phyloP scores from a whole-genome alignment of 2,113 vertebrate species.

The Pristiophorus japonicus region DNA sequence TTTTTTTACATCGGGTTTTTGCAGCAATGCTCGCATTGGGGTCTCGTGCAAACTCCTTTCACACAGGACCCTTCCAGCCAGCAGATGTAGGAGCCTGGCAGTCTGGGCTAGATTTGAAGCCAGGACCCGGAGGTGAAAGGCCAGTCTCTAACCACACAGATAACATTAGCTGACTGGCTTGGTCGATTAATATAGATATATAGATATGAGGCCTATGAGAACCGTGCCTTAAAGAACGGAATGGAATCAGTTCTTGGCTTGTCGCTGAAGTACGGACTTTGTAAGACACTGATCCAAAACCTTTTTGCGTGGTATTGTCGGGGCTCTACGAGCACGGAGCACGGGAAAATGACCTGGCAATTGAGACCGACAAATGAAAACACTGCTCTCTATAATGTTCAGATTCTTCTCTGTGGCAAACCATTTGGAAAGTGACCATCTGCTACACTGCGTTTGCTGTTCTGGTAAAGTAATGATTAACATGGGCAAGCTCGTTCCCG shows the following conservation, averaged over 20 bases:
- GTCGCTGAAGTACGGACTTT: conserved; percentile 23
- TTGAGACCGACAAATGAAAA: conserved; percentile 63
- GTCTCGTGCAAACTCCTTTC: neutral
- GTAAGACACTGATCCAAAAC: too few relatives aligned
- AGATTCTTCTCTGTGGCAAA: conserved; percentile 75
- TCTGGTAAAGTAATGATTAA: conserved; percentile 69
- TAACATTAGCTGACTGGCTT: too few relatives aligned
- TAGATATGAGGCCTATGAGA: too few relatives aligned
- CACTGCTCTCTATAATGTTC: conserved; percentile 65
- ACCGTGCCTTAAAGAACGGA: too few relatives aligned
- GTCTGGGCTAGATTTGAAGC: too few relatives aligned
- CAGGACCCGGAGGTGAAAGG: too few relatives aligned
- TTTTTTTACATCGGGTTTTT: neutral
- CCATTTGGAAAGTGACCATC: conserved; percentile 84
- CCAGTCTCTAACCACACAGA: too few relatives aligned
- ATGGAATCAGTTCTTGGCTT: too few relatives aligned
- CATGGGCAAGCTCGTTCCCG: conserved; percentile 56
- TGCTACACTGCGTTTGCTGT: conserved; percentile 62
- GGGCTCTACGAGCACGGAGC: conserved; percentile 58
- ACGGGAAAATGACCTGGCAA: conserved; percentile 59
- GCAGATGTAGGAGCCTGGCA: neutral
- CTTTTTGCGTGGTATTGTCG: conserved; percentile 61
- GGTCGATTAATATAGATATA: too few relatives aligned
- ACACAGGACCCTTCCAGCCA: neutral
- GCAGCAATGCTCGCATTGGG: too few relatives aligned